Conservation (phyloP, 1,140 invertebrate species). For the Manduca sexta region DNA sequence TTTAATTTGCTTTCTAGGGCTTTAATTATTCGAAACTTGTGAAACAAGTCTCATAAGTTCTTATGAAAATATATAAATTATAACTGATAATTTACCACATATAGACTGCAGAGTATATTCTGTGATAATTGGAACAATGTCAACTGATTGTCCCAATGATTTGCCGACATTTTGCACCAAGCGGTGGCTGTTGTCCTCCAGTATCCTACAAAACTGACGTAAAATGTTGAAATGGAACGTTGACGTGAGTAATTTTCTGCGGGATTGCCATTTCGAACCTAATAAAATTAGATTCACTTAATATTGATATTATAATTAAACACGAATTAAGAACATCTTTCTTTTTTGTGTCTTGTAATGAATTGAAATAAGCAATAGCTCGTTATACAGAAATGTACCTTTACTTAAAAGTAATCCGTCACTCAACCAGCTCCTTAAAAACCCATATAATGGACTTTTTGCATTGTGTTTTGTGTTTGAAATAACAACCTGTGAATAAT, state of each 20-base stretch:
- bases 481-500: slow-evolving; percentile 26
- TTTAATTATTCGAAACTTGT: too few species aligned
- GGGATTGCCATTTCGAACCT: slow-evolving; percentile 85
- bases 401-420: slow-evolving; percentile 79
- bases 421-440: slow-evolving; percentile 81
- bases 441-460: slow-evolving; percentile 80
- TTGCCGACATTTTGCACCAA: slow-evolving; percentile 42
- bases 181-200: slow-evolving; percentile 65
- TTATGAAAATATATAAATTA: too few species aligned
- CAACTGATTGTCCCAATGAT: slow-evolving; percentile 50
- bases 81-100: slow-evolving; percentile 37
- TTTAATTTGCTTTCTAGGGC: too few species aligned
- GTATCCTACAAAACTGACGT: slow-evolving; percentile 79
- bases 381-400: slow-evolving; percentile 7
- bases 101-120: slow-evolving; percentile 81
- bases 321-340: too few species aligned
- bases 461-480: slow-evolving; percentile 69
- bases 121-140: slow-evolving; percentile 80
- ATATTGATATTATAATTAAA: slow-evolving; percentile 1
- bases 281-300: slow-evolving; percentile 11
- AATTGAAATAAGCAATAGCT: too few species aligned
- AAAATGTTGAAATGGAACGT: slow-evolving; percentile 94
- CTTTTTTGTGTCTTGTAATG: too few species aligned
- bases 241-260: slow-evolving; percentile 89
- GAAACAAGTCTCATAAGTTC: too few species aligned